Base-by-base conservation (phyloP, 2,797 vertebrate species). In the Tauraco hartlaubi region DNA sequence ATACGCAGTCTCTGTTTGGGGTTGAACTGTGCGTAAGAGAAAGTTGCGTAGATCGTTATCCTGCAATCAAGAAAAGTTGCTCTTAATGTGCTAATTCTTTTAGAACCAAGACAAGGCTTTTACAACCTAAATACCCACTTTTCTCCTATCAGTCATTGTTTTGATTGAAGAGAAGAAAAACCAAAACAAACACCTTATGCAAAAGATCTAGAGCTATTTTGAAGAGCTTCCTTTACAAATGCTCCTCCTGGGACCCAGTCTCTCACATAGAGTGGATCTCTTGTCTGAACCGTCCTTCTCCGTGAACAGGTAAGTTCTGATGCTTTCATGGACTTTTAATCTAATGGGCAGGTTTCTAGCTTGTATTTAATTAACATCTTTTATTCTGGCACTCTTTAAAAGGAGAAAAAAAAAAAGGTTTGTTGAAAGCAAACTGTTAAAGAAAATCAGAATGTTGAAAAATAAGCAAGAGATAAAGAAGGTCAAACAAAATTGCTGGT, bases 301-400 rank as follows among this genome's bases (percentile, higher is more conserved):
- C 20, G 79, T 76, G 63, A 94, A 79, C 73, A 93, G 93, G 96
- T 97, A 92, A 64, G 83, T 94, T 81, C 52, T 46, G 41, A 41
- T 63, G 29, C 6, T 90, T 95, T 92, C 77, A 74, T 71, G 86
- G 43, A 26, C n/a, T 92, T 92, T 94, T 90, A 79, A n/a, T 73
- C 31, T 73, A 71, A 52, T n/a, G 58, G 22, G 5, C 31, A 85
- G 59, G 12, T 61, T 78, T 81, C 55, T 76, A 51, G 12, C 14
- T 68, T 85, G 17, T 71, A 51, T 84, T 84, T 90, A 69, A 76
- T 78, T 78, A 69, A 48, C 4, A 8, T 52, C 23, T 15, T 16
- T 76, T 84, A 81, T 22, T 13, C 25, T 74, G 33, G 12, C 15
- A 58, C 6, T 54, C 33, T 46, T 78, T 73, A 75, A 86, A 90